Evolutionary conservation across 2,888 invertebrate genomes (phyloP), one percentile per base, ranked within the genome.

Genomic region (Scrobipalpa atriplicella): DNA sequence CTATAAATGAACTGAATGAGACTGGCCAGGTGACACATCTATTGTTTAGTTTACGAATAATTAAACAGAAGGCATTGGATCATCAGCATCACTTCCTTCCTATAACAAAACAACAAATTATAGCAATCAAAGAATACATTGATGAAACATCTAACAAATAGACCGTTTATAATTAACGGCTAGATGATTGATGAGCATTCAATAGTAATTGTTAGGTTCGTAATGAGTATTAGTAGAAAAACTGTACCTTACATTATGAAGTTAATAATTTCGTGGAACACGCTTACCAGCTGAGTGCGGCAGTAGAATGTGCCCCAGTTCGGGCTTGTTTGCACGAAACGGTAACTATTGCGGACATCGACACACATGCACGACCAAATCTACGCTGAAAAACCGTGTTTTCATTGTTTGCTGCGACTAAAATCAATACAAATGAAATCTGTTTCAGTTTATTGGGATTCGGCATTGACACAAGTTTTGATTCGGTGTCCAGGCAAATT

Each of bases 241-340:
- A 52, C 8, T 38, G 0, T 58, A 58, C 58, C 58, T 63, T 51
- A 52, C 18, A 52, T 52, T 62, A 51, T 47, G 47, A 16, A 63
- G 63, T 16, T 62, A 65, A 65, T 16, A 41, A 52, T 61, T 60
- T 58, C 61, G 67, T 64, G 43, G 56, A 67, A 65, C 36, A 62
- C 62, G 70, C 72, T 78, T 75, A 70, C 69, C 71, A 79, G 76
- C 76, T 74, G 69, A 73, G 74, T 73, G 69, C 66, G 75, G 71
- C 75, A 74, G 72, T 75, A 70, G 75, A 71, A 73, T 70, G 75
- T 80, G 83, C 73, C 82, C 85, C 72, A 82, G 79, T 82, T 87
- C 72, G 70, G 71, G 72, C 73, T 74, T 82, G 84, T 85, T 86
- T 84, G 81, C 84, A 85, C 81, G 79, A 83, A 86, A 83, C 82